These are phyloP conservation scores for Solenopsis invicta DNA, from an alignment of 1,140 invertebrate species.

Conservation along the genomic window DNA sequence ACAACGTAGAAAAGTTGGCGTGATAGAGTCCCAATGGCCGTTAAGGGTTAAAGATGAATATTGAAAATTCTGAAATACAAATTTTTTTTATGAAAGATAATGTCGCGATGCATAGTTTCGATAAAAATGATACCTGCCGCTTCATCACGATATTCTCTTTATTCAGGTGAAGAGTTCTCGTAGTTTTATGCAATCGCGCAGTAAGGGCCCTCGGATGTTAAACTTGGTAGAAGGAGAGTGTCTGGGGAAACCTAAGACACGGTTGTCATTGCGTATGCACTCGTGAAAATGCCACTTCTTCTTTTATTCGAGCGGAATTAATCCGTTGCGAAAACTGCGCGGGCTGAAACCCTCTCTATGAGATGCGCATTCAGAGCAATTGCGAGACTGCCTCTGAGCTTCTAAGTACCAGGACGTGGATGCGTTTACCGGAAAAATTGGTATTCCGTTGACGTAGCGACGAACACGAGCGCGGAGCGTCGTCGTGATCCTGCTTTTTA, in stretches of 20 bases:
- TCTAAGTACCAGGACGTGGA: slow-evolving; percentile 50
- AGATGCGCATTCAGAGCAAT: slow-evolving; percentile 37
- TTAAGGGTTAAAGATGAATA: neutral
- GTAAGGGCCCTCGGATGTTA: neutral
- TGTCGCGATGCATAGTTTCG: neutral
- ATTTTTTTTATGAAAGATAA: neutral
- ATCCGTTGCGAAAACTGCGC: slow-evolving; percentile 27
- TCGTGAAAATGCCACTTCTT: slow-evolving; percentile 51
- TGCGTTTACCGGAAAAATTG: slow-evolving; percentile 68
- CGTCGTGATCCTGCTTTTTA: slow-evolving; percentile 65
- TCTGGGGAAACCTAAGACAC: neutral
- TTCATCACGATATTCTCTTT: neutral
- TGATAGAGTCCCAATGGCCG: too few relatives aligned
- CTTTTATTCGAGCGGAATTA: slow-evolving; percentile 51
- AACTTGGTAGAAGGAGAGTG: neutral
- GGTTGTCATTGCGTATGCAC: slow-evolving; percentile 18
- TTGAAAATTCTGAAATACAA: neutral
- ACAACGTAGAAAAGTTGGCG: too few relatives aligned
- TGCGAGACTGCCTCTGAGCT: slow-evolving; percentile 47
- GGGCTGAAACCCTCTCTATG: slow-evolving; percentile 21
- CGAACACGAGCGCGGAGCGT: slow-evolving; percentile 56
- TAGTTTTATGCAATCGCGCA: neutral
- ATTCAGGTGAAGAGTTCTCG: neutral
- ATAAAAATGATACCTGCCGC: neutral
- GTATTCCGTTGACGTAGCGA: slow-evolving; percentile 68